A percentile compares a stretch with the other conserved stretches of the same genome.
Conservation (phyloP, 2,113 vertebrate genomes). For the Galbula dea region DNA sequence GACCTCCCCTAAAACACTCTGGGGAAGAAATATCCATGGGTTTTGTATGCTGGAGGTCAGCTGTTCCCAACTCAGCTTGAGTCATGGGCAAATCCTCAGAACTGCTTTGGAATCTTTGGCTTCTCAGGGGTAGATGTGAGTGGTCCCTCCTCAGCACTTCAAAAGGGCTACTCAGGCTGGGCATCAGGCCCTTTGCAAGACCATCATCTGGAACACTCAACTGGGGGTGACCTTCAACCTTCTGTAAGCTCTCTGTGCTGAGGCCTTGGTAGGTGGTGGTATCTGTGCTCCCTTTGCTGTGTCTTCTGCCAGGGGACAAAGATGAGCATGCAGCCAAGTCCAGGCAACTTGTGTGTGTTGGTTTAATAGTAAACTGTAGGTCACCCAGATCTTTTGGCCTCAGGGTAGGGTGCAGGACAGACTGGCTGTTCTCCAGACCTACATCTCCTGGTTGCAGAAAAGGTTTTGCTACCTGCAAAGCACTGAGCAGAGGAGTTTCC, state of each 20-base stretch:
- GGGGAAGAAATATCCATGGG: accelerated
- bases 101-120: neutral
- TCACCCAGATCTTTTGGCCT: neutral
- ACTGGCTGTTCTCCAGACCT: neutral
- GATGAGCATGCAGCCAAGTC: neutral
- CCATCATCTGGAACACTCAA: neutral
- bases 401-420: neutral
- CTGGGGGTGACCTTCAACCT: neutral
- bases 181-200: neutral
- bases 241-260: neutral
- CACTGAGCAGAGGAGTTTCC: neutral
- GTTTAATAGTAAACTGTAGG: neutral
- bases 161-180: neutral
- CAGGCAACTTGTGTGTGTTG: neutral
- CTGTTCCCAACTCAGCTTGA: neutral
- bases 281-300: neutral
- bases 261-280: accelerated
- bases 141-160: accelerated
- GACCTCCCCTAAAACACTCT: neutral
- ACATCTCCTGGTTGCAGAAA: neutral
- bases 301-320: neutral
- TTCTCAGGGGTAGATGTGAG: neutral
- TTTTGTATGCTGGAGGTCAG: accelerated
- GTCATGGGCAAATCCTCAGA: neutral
- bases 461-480: neutral